Base-by-base conservation (phyloP, 2,888 invertebrate species). In the Drosophila sordidapex region DNA sequence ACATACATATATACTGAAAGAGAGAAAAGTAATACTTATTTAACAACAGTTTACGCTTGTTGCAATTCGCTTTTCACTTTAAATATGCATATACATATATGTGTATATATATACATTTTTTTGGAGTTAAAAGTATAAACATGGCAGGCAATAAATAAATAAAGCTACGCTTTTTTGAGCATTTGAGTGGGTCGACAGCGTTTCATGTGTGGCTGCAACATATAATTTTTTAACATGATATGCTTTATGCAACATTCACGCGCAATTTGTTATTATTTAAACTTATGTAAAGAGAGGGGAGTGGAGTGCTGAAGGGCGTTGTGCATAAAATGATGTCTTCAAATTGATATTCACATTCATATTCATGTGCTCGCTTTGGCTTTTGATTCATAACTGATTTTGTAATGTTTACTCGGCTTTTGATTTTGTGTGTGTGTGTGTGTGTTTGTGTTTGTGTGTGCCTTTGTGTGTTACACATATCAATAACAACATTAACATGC, bases 221-320 rank as follows among this genome's bases (percentile, higher is more conserved):
- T 64, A 65, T 67, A 69, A 65, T 68, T 74, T 70, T 76, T 79
- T 68, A 82, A 82, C 61, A 73, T 73, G 69, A 74, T 87, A 81
- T 89, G 89, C 83, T 87, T 86, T 81, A 80, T 81, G 87, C 87
- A 83, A 78, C 84, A 89, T 87, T 87, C 72, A 87, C 85, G 82
- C 75, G 72, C 78, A 80, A 89, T 90, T 87, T 87, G 83, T 90
- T 74, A 74, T 73, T 60, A 69, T 46, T 25, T 25, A 62, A 78
- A 27, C 53, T 67, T 57, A 40, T 46, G 18, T 33, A 77, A 73
- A 4, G 29, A n/a, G 7, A 27, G 27, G 21, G 51, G 33, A 51
- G 51, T 51, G 11, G 13, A 31, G 18, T 8, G 36, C 27, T 27
- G 18, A 21, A 29, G 40, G 5, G 65, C 21, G 13, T 21, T 46